These are phyloP conservation scores for Dromaius novaehollandiae DNA, from an alignment of 2,113 vertebrate species.

Conservation along the genomic window DNA sequence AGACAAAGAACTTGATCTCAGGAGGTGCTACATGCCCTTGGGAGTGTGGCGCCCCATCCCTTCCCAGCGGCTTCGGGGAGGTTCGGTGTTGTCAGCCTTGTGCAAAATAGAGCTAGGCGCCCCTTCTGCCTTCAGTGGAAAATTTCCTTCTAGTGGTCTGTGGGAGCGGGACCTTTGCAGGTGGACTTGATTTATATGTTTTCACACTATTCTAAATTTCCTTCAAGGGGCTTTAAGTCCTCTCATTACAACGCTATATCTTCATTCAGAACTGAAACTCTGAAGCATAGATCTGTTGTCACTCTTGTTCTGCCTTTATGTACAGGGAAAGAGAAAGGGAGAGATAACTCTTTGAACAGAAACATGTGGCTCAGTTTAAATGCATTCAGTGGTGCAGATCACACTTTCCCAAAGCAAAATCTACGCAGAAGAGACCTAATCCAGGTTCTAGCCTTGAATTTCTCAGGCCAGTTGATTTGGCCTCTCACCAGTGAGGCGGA, in stretches of 20 bases:
- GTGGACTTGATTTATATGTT: neutral
- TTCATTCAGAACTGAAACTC: neutral
- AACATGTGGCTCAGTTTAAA: neutral
- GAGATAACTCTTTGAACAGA: neutral
- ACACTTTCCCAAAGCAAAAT: neutral
- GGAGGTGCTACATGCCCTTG: neutral
- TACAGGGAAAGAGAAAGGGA: neutral
- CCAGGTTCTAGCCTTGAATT: neutral
- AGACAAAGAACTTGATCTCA: neutral
- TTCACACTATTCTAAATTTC: neutral
- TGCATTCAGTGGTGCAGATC: neutral
- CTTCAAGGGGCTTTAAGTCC: neutral
- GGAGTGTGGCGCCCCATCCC: neutral
- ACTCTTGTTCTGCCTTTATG: neutral
- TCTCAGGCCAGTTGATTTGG: neutral
- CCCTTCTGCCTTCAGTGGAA: neutral
- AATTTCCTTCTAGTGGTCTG: neutral
- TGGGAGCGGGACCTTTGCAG: neutral
- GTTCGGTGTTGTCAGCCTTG: neutral
- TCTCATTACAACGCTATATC: neutral
- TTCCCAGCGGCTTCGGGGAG: neutral
- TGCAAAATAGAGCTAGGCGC: accelerated
- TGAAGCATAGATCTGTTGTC: neutral
- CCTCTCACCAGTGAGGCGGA: no score
- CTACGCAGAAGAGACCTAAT: neutral